Conservation (phyloP, 2,888 invertebrate genomes). For the Pilophorus perplexus region DNA sequence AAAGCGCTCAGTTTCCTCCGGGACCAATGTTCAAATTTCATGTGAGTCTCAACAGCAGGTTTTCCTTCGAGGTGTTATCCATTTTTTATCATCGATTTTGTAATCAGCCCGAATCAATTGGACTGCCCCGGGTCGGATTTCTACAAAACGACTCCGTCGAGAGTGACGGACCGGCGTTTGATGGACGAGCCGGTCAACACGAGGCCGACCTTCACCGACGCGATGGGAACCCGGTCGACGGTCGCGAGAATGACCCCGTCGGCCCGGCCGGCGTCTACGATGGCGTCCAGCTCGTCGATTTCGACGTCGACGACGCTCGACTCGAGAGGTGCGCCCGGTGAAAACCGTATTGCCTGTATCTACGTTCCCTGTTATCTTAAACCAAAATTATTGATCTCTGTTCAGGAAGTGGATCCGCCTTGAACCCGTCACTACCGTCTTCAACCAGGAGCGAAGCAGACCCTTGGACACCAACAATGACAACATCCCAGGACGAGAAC, state of each 20-base stretch:
- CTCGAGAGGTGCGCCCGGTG: slow-evolving; percentile 3
- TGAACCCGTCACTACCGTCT: slow-evolving; percentile 22
- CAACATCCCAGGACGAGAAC: slow-evolving; percentile 35
- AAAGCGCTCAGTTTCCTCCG: slow-evolving; percentile 61
- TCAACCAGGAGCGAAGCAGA: slow-evolving; percentile 30
- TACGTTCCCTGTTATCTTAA: not conserved
- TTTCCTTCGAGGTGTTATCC: no score
- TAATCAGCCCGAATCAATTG: slow-evolving; percentile 57
- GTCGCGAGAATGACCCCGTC: slow-evolving; percentile 1
- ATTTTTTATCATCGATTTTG: slow-evolving; percentile 9
- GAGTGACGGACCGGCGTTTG: slow-evolving; percentile 29
- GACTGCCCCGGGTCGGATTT: slow-evolving; percentile 53
- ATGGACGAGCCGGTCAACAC: slow-evolving; percentile 30
- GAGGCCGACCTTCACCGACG: slow-evolving; percentile 22
- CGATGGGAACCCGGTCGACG: slow-evolving; percentile 13
- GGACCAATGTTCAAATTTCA: slow-evolving; percentile 61
- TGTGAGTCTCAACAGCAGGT: slow-evolving; percentile 55
- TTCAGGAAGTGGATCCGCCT: slow-evolving; percentile 28
- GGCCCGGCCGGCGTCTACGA: not conserved
- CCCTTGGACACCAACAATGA: slow-evolving; percentile 32
- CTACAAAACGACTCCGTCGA: slow-evolving; percentile 44
- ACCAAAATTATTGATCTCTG: no score
- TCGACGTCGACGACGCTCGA: slow-evolving; percentile 8
- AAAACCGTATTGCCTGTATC: not conserved
- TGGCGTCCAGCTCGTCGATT: slow-evolving; percentile 15